Base-by-base conservation (phyloP, 2,888 invertebrate genomes). In the Troides oblongomaculatus region DNA sequence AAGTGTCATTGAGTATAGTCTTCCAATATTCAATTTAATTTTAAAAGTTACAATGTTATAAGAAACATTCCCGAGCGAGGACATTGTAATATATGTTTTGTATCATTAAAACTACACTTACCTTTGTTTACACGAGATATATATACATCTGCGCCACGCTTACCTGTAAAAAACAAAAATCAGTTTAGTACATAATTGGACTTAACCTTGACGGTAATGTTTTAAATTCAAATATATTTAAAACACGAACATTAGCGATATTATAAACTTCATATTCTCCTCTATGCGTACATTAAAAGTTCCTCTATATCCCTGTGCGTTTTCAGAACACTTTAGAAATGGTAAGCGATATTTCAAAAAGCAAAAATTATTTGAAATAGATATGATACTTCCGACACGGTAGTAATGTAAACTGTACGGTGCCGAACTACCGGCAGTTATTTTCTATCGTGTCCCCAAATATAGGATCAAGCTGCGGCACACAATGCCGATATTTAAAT, bases 401-500 rank as follows among this genome's bases (percentile, higher is more conserved):
- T 4, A 21, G n/a, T 25, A 58, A 43, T 8, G 36, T 61, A 61
- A 36, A 21, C 61, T n/a, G 17, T 21, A 61, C 10, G 43, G 2
- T 21, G 57, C 46, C 30, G 43, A 66, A 8, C 39, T 21, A 23
- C 66, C 36, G 53, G 61, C 60, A 12, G 53, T 60, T 60, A 67
- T 61, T 36, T 46, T 63, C 58, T 53, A 39, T 50, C 59, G 39
- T 21, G 36, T 59, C 50, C 57, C 57, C 21, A 64, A 68, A 68
- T 68, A 63, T 59, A 59, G 63, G 56, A 25, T 53, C 46, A 43
- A 17, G 56, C 57, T 46, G 46, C 53, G 63, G 39, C 63, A 46
- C 61, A 61, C 57, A 58, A 57, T 61, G 46, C 64, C 61, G 61
- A 70, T 70, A 70, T 70, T 67, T 67, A 64, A 68, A 71, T 71